Conservation (phyloP, 1,140 invertebrate species). For the Anastrepha ludens region DNA sequence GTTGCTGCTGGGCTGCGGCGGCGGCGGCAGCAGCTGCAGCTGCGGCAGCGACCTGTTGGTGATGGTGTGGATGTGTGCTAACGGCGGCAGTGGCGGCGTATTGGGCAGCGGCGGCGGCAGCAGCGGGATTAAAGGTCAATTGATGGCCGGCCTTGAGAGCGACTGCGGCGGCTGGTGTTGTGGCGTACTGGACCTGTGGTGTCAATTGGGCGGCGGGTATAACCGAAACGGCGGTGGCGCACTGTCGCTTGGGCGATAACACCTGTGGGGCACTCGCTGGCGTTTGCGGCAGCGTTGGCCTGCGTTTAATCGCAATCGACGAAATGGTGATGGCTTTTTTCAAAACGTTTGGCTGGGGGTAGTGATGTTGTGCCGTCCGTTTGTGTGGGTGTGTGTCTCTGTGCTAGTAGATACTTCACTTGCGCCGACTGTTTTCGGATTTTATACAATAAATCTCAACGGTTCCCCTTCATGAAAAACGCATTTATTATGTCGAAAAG, state of each 20-base stretch:
- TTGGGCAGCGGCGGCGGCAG: constrained; percentile 57
- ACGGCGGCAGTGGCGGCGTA: constrained; percentile 58
- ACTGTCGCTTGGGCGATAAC: constrained; percentile 74
- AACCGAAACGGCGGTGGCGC: constrained; percentile 72
- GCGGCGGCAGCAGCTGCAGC: constrained; percentile 63
- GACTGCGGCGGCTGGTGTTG: constrained; percentile 63
- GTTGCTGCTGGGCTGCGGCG: constrained; percentile 62
- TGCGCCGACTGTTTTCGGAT: neutral
- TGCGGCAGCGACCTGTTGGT: constrained; percentile 68
- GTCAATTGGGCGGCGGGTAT: constrained; percentile 64
- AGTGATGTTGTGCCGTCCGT: constrained; percentile 53
- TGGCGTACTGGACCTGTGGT: constrained; percentile 62
- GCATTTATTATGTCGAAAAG: neutral
- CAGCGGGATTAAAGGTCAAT: constrained; percentile 64
- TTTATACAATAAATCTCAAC: neutral
- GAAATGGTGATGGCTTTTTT: constrained; percentile 75
- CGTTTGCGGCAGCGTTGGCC: constrained; percentile 75
- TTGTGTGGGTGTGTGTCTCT: neutral
- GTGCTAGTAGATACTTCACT: neutral
- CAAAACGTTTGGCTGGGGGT: constrained; percentile 70
- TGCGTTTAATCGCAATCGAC: constrained; percentile 75
- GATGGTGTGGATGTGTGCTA: constrained; percentile 54
- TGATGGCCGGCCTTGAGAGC: constrained; percentile 63
- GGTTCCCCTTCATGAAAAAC: neutral
- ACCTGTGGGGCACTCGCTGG: constrained; percentile 75